Evolutionary conservation across 2,888 invertebrate genomes (phyloP).

Genomic region (Fragum fragum): DNA sequence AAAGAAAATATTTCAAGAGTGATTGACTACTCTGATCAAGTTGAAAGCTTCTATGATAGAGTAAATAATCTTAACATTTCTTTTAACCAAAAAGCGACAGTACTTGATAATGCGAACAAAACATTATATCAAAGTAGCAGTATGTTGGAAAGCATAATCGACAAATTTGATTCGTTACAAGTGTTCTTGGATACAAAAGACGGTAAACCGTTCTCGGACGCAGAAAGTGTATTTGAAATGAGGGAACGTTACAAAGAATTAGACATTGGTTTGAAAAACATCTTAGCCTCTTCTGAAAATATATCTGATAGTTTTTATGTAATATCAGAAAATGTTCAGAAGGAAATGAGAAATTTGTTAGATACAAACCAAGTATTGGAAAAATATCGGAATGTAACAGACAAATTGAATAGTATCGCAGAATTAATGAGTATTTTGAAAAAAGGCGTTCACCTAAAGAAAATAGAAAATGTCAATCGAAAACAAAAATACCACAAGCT

Average conservation of each 20-base stretch:
- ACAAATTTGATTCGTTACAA: background rate
- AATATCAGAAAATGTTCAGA: no score
- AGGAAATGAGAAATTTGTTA: no score
- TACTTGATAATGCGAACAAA: background rate
- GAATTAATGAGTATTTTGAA: no score
- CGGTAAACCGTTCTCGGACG: constrained; percentile 31
- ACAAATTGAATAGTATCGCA: no score
- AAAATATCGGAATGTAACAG: no score
- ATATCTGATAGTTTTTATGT: background rate
- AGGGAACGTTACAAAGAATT: constrained; percentile 33
- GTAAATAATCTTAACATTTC: background rate
- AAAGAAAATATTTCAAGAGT: background rate
- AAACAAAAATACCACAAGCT: no score
- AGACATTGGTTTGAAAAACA: constrained; percentile 17
- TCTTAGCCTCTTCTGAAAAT: background rate
- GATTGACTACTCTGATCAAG: background rate
- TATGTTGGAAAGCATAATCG: background rate
- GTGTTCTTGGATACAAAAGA: background rate
- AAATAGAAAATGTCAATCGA: no score
- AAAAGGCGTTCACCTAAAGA: no score
- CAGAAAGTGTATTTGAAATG: constrained; percentile 56
- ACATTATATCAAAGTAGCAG: background rate
- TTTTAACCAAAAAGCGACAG: background rate
- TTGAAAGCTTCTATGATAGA: background rate
- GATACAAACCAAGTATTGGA: no score